Conservation (phyloP, 1,140 invertebrate genomes). For the Orius laevigatus region DNA sequence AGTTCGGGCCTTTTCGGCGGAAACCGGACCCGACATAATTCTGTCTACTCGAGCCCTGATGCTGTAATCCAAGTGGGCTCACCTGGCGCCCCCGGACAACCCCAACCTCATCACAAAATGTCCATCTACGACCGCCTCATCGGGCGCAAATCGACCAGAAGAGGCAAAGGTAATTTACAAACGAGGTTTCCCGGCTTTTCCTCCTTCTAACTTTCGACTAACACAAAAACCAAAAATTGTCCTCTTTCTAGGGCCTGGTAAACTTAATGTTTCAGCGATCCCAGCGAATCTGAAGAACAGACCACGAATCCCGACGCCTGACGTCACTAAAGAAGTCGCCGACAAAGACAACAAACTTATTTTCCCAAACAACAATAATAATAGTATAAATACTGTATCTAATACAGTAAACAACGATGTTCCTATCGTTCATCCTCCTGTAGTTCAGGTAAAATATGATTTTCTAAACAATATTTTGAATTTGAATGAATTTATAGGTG, state of each 20-base stretch:
- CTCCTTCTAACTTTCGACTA: background rate
- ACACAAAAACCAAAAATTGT: background rate
- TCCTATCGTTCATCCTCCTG: constrained; percentile 1
- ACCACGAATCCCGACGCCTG: constrained; percentile 69
- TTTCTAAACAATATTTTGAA: background rate
- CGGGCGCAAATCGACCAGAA: constrained; percentile 54
- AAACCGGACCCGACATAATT: constrained; percentile 44
- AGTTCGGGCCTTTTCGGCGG: constrained; percentile 49
- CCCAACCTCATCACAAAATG: constrained; percentile 37
- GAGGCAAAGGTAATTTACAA: constrained; percentile 27
- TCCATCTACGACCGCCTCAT: constrained; percentile 64
- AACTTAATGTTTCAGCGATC: constrained; percentile 45
- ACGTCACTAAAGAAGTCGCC: constrained; percentile 58
- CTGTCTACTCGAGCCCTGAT: constrained; percentile 64
- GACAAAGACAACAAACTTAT: constrained; percentile 27
- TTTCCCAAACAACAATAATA: constrained; percentile 31
- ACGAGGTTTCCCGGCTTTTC: background rate
- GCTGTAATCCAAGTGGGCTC: constrained; percentile 21
- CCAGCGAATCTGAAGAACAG: constrained; percentile 46
- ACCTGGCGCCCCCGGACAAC: background rate
- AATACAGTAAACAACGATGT: background rate
- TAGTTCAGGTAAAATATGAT: constrained; percentile 7
- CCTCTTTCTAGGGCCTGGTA: constrained; percentile 23
- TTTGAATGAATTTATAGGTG: constrained; percentile 32
- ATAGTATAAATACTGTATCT: constrained; percentile 24